Base-by-base conservation (phyloP, 2,113 vertebrate species). In the Lepus timidus region DNA sequence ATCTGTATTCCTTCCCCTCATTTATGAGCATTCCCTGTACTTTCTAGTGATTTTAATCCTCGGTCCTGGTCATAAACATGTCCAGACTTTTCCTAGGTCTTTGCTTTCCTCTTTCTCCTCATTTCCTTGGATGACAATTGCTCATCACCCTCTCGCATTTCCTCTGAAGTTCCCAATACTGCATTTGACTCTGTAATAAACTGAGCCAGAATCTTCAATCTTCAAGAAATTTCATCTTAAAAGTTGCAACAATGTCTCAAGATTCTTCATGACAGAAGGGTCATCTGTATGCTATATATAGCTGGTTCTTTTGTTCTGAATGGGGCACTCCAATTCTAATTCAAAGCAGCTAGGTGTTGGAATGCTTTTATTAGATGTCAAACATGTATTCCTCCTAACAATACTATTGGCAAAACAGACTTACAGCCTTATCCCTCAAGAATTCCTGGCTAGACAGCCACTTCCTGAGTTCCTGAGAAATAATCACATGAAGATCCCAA, bases 161-260 rank as follows among this genome's bases (percentile, higher is more conserved):
- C n/a, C 39, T 93, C 6, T 52, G n/a, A 81, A 67, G 3, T 73
- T 93, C 20, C 84, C 23, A 91, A 17, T n/a, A 88, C 31, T 67
- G 31, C 92, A 67, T 81, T 67, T 76, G 61, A 9, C 36, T 65
- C 62, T 90, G 19, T 85, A 70, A 91, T 79, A 88, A 92, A 58
- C 52, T 87, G 51, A 78, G 17, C 71, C 8, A 52, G 25, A 73
- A 90, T 58, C 44, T 44, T 78, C 61, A 73, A 88, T 58, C 44
- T 86, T 94, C 64, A 93, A 80, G 36, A 93, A 81, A 64, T 62
- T 23, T 62, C 61, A 62, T 58, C 31, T 11, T 70, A 80, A 85
- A 81, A 58, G 19, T 85, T 29, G 52, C 65, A 29, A 70, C 0
- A 51, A 0, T 20, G 33, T 93, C 27, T 89, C 39, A 90, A 80